Evolutionary conservation across 2,888 invertebrate species (phyloP), one percentile per base, ranked within the genome.

Genomic region (Nineta flava): DNA sequence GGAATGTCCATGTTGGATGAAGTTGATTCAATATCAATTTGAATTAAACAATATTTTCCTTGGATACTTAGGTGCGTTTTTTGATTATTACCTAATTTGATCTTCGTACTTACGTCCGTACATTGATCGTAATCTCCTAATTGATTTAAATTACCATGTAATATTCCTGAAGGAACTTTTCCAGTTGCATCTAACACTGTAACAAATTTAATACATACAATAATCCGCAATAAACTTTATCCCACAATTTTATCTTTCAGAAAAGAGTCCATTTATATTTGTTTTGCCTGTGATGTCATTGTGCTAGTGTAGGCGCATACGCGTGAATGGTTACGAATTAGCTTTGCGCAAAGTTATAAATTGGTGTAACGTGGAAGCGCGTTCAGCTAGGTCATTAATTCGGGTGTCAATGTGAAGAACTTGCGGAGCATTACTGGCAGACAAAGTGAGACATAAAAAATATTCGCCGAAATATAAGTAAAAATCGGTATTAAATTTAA

Each of bases 71-170:
- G 73, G 21, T 77, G 69, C 51, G 72, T 74, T 19, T 72, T 72
- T n/a, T 70, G 68, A 46, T 73, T 72, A 53, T 79, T 63, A 57
- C 76, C 73, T 6, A 78, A 70, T 54, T 78, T 73, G 1, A 81
- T 76, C 17, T 74, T 70, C 13, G 77, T 73, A 52, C 63, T 60
- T 49, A 68, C 62, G 45, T 67, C 73, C 53, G 79, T 66, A 58
- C 82, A 82, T 65, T 80, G 75, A 64, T 80, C 81, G 59, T 78
- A 83, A 66, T 82, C 81, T 12, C 82, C 82, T 15, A 81, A 66
- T 62, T 82, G 82, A 61, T 81, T 81, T 46, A 79, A 73, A 62
- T 81, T 81, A 54, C 82, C 82, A 57, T 78, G 77, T 42, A 83
- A 67, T 49, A 82, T 61, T 45, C 82, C 79, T 57, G 81, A 75